Conservation (phyloP, 1,140 invertebrate species). For the Portunus trituberculatus region DNA sequence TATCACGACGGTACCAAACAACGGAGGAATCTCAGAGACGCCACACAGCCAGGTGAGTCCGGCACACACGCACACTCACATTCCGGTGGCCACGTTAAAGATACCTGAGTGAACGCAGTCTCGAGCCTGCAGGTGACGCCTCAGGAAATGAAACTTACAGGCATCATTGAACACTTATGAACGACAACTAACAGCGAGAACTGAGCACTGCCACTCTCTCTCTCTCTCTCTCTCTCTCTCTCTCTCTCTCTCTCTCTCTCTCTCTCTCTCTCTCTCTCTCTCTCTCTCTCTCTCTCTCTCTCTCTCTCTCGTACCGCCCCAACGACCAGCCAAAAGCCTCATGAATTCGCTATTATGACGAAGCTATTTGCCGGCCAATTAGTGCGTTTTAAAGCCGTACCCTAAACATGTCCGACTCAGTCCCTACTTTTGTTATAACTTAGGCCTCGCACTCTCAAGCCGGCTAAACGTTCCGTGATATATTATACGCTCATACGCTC, state of each 20-base stretch:
- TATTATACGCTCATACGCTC: neutral
- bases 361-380: neutral
- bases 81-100: neutral
- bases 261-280: neutral
- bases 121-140: neutral
- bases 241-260: slow-evolving; percentile 26
- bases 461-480: neutral
- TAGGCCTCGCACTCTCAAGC: neutral
- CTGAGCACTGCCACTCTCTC: neutral
- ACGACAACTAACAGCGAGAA: neutral
- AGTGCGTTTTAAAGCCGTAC: neutral
- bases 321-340: slow-evolving; percentile 6
- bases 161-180: neutral
- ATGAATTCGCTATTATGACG: neutral
- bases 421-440: neutral
- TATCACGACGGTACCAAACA: neutral
- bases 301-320: neutral
- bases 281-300: neutral
- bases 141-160: neutral
- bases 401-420: neutral
- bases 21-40: neutral
- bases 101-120: neutral
- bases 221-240: neutral
- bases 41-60: neutral
- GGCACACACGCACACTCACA: neutral